phyloP scores from a whole-genome alignment of 2,113 vertebrate genomes.

The Edolisoma coerulescens region DNA sequence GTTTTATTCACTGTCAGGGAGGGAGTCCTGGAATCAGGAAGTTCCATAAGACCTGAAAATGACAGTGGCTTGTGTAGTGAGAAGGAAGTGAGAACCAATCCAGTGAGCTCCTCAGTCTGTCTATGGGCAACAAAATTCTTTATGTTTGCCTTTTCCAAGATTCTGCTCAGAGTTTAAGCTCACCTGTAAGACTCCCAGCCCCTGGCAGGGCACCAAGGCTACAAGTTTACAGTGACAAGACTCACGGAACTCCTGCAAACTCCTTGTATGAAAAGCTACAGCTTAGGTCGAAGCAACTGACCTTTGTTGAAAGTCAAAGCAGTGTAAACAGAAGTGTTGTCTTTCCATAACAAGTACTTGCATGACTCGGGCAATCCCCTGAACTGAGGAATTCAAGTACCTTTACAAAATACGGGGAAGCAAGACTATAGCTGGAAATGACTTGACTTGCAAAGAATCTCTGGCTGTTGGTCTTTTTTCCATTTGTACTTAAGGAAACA shows the following conservation, averaged over 20 bases:
- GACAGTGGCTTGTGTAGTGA: not conserved
- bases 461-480: not conserved
- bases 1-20: not conserved
- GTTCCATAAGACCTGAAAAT: not conserved
- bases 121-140: not conserved
- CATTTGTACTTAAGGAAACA: not conserved
- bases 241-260: not conserved
- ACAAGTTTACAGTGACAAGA: not conserved
- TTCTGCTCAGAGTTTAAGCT: not conserved
- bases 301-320: slow-evolving; percentile 1
- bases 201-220: not conserved
- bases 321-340: not conserved
- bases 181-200: not conserved
- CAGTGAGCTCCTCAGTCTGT: not conserved
- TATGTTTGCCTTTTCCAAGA: not conserved
- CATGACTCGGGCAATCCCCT: not conserved
- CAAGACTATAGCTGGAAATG: slow-evolving; percentile 5
- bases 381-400: not conserved
- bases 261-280: not conserved
- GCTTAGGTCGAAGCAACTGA: not conserved
- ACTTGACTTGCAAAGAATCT: not conserved
- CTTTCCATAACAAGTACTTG: slow-evolving; percentile 10
- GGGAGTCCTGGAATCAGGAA: not conserved
- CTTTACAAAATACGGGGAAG: slow-evolving; percentile 10
- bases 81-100: not conserved